These are phyloP conservation scores for Toxostoma redivivum DNA, from an alignment of 2,113 vertebrate genomes.

Conservation along the genomic window DNA sequence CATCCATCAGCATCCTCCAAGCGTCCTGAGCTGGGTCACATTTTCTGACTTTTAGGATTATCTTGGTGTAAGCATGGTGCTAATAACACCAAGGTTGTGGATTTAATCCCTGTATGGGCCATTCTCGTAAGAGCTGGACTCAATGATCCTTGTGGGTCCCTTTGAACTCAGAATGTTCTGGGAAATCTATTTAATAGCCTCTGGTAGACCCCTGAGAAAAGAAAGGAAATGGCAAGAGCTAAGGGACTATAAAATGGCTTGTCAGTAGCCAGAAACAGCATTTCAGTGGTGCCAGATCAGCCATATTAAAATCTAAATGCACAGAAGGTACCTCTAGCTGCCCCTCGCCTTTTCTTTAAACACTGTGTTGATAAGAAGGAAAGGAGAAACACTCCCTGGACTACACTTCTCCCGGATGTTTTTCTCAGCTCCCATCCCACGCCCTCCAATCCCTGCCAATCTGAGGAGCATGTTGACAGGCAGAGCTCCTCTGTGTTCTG, in stretches of 20 bases:
- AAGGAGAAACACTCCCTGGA: not conserved
- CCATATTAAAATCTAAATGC: not conserved
- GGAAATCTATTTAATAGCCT: not conserved
- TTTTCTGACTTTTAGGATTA: not conserved
- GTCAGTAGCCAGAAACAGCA: not conserved
- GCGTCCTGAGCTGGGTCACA: not conserved
- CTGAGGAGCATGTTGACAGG: not conserved
- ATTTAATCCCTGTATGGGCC: not conserved
- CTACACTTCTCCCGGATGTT: not conserved
- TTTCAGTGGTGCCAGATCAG: not conserved
- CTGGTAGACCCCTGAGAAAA: not conserved
- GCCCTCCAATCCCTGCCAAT: rapidly evolving
- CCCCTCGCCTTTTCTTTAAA: not conserved
- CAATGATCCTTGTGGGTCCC: not conserved
- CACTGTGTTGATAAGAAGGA: not conserved
- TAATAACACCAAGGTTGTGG: not conserved
- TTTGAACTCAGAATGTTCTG: not conserved
- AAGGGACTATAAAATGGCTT: rapidly evolving
- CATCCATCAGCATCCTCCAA: rapidly evolving
- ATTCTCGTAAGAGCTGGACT: not conserved
- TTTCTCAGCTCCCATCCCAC: not conserved
- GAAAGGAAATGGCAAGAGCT: not conserved
- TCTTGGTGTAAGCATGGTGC: not conserved
- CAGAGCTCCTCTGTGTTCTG: not conserved
- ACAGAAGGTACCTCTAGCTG: not conserved